Evolutionary conservation across 2,888 invertebrate genomes (phyloP), one percentile per base, ranked within the genome.

Genomic region (Operophtera brumata): DNA sequence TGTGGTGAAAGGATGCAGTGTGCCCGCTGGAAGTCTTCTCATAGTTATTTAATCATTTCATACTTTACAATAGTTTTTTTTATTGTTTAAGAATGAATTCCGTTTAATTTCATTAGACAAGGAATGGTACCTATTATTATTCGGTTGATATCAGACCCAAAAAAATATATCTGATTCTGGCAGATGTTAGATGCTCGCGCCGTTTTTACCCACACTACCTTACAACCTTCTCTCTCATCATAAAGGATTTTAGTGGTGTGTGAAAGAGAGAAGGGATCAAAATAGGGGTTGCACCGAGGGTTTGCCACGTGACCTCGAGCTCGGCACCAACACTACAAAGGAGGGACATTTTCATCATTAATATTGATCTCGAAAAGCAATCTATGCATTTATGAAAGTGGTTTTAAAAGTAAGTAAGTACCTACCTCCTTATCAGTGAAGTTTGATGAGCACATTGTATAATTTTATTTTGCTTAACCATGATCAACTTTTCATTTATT

Each of bases 181-280:
- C 89, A 90, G 89, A 87, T 89, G 89, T 87, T 89, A 81, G 73
- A 67, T 20, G 77, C 80, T 74, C 80, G 80, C 78, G 78, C 77
- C 75, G 73, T 41, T 69, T 49, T 68, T 66, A 77, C 76, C 8
- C 79, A 78, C 77, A 80, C 77, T 61, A 50, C 47, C 46, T 48
- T 63, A 54, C 34, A 35, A 41, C 46, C 56, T 48, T 73, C 73
- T 73, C 71, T 59, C 58, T 73, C 64, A 45, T 40, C 37, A 44
- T 12, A 39, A 20, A 2, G 11, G 14, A 50, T 54, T 50, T 47
- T 8, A 34, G 3, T n/a, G 52, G 36, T 5, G 71, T 44, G 32
- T 45, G 60, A 84, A 58, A 68, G 76, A 66, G 82, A 84, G 1
- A 40, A 47, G 44, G 57, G 36, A 70, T 67, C 51, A 65, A 57